Conservation (phyloP, 2,113 vertebrate genomes). For the Cololabis saira region DNA sequence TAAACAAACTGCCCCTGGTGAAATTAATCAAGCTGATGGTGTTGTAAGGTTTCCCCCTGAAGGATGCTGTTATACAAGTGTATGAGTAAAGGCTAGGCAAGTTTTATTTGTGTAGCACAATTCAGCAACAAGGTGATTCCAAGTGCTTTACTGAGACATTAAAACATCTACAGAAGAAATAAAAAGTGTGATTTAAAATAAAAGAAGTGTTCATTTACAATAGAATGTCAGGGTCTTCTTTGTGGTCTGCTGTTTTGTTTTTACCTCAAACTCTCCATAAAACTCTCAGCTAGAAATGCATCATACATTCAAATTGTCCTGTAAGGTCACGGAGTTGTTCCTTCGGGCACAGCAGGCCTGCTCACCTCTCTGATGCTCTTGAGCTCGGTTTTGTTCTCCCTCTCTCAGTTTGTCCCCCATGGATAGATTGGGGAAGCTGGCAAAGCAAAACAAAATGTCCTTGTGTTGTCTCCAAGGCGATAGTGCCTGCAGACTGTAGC, state of each 20-base stretch:
- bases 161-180: too few relatives aligned
- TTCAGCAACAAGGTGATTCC: too few relatives aligned
- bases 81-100: too few relatives aligned
- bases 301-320: slow-evolving; percentile 21
- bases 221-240: background rate
- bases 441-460: slow-evolving; percentile 75
- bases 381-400: background rate
- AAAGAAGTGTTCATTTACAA: too few relatives aligned
- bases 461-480: slow-evolving; percentile 72
- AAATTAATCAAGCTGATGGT: background rate
- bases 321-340: slow-evolving; percentile 42
- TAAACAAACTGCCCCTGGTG: background rate
- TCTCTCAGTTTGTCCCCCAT: slow-evolving; percentile 43
- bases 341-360: slow-evolving; percentile 28
- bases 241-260: too few relatives aligned
- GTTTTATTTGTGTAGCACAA: too few relatives aligned
- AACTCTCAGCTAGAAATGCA: background rate
- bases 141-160: too few relatives aligned
- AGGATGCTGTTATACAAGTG: background rate
- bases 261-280: background rate
- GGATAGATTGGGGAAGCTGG: slow-evolving; percentile 54
- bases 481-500: slow-evolving; percentile 54
- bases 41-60: background rate
- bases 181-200: too few relatives aligned
- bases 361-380: slow-evolving; percentile 40